Evolutionary conservation across 2,888 invertebrate species (phyloP).

Genomic region (Eristalinus aeneus): DNA sequence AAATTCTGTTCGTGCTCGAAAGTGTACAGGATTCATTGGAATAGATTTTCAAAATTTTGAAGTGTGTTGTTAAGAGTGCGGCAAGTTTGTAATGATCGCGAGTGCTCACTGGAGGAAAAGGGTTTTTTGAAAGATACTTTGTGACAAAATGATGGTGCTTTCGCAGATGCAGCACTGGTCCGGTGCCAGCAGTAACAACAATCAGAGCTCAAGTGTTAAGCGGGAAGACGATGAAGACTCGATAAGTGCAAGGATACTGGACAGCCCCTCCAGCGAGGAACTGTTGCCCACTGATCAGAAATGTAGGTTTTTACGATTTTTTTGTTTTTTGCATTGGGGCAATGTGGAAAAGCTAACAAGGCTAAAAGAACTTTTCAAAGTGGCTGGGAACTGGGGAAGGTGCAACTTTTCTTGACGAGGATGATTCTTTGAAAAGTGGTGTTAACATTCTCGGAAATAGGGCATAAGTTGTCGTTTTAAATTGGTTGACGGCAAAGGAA

Average conservation of each 20-base stretch:
- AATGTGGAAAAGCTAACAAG: too few relatives aligned
- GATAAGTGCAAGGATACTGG: conserved; percentile 56
- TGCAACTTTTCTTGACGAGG: too few relatives aligned
- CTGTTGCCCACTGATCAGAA: conserved; percentile 30
- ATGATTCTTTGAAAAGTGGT: too few relatives aligned
- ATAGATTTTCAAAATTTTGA: conserved; percentile 10
- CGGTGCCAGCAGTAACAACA: conserved; percentile 39
- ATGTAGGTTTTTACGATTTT: conserved; percentile 38
- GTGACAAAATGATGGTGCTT: conserved; percentile 72
- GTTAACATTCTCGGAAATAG: too few relatives aligned
- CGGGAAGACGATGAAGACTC: conserved; percentile 36
- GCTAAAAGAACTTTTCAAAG: too few relatives aligned
- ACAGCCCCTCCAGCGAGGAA: conserved; percentile 53
- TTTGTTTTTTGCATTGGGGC: background rate
- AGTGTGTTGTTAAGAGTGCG: background rate
- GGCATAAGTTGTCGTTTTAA: too few relatives aligned
- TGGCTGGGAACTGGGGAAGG: too few relatives aligned
- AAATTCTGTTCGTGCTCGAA: background rate
- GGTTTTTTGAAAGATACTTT: background rate
- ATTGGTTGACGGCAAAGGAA: too few relatives aligned
- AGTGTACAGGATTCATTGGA: conserved; percentile 21
- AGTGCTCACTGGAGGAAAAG: background rate
- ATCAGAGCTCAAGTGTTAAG: conserved; percentile 19
- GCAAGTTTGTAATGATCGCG: conserved; percentile 11
- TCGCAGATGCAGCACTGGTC: conserved; percentile 72